Evolutionary conservation across 1,140 invertebrate genomes (phyloP).

Genomic region (Cephus cinctus): DNA sequence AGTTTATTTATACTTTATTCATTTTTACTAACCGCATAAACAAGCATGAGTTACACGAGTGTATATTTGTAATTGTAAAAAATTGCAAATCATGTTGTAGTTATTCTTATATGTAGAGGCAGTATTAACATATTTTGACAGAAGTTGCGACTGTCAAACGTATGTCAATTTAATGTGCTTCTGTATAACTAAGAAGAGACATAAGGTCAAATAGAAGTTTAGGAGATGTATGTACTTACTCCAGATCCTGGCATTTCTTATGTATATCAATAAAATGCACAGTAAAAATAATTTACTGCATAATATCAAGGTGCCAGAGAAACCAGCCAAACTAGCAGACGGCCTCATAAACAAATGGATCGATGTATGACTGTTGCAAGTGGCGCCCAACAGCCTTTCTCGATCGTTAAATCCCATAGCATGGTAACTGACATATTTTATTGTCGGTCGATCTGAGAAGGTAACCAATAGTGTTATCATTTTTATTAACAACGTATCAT

Average conservation of each 20-base stretch:
- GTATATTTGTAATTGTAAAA: slow-evolving; percentile 2
- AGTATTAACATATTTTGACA: background rate
- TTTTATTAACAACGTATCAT: background rate
- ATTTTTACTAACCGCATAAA: slow-evolving; percentile 9
- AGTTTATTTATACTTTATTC: background rate
- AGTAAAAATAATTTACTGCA: slow-evolving; percentile 29
- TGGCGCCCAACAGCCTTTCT: background rate
- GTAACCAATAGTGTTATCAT: background rate
- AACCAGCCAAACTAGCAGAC: slow-evolving; percentile 28
- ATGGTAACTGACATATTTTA: background rate
- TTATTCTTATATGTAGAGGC: background rate
- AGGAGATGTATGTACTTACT: slow-evolving; percentile 22
- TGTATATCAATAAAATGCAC: slow-evolving; percentile 14
- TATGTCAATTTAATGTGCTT: no score
- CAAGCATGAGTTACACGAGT: slow-evolving; percentile 10
- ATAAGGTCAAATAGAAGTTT: slow-evolving; percentile 3
- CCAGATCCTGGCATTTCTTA: slow-evolving; percentile 29
- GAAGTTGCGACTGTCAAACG: no score
- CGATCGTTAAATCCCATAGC: background rate
- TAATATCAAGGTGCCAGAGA: slow-evolving; percentile 18
- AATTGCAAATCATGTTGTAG: background rate
- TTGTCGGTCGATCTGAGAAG: slow-evolving; percentile 1
- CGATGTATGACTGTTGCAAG: slow-evolving; percentile 18
- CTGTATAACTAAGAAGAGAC: no score
- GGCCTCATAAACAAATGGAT: slow-evolving; percentile 40